Evolutionary conservation across 2,888 invertebrate genomes (phyloP).

Genomic region (Erebia aethiops): DNA sequence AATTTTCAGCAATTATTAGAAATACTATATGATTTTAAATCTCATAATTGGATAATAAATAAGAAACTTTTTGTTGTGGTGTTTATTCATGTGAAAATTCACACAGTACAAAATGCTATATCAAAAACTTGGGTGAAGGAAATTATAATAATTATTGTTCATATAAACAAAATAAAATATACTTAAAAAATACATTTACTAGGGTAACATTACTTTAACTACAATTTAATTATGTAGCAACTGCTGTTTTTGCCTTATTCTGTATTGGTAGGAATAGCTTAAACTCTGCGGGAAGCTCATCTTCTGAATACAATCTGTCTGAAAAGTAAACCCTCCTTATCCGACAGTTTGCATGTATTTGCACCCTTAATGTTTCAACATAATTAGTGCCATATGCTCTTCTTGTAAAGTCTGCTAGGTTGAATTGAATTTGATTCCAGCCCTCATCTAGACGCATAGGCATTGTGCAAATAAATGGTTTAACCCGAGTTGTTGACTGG

Average conservation of each 20-base stretch:
- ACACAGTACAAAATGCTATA: slow-evolving; percentile 44
- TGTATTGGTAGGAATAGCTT: slow-evolving; percentile 97
- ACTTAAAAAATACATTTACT: slow-evolving; percentile 67
- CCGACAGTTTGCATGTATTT: slow-evolving; percentile 98
- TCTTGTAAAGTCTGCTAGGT: slow-evolving; percentile 96
- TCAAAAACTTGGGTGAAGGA: slow-evolving; percentile 36
- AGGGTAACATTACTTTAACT: slow-evolving; percentile 39
- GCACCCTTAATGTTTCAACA: slow-evolving; percentile 94
- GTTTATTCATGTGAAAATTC: slow-evolving; percentile 44
- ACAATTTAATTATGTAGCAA: slow-evolving; percentile 67
- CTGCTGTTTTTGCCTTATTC: slow-evolving; percentile 85
- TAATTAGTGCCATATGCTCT: slow-evolving; percentile 98
- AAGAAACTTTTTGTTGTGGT: slow-evolving; percentile 34
- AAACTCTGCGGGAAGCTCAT: slow-evolving; percentile 97
- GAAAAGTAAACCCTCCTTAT: slow-evolving; percentile 95
- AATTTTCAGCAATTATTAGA: too few relatives aligned
- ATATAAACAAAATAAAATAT: slow-evolving; percentile 59
- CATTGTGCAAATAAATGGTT: slow-evolving; percentile 99
- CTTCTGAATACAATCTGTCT: slow-evolving; percentile 96
- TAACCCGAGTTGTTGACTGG: slow-evolving; percentile 96
- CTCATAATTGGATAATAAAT: slow-evolving; percentile 3
- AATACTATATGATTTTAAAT: too few relatives aligned
- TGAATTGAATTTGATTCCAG: slow-evolving; percentile 98
- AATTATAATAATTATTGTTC: slow-evolving; percentile 48
- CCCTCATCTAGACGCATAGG: slow-evolving; percentile 97